A percentile compares a stretch with the other conserved stretches of the same genome.
These are phyloP conservation scores for Drosophila tanythrix DNA, from an alignment of 2,888 invertebrate genomes.

Conservation along the genomic window DNA sequence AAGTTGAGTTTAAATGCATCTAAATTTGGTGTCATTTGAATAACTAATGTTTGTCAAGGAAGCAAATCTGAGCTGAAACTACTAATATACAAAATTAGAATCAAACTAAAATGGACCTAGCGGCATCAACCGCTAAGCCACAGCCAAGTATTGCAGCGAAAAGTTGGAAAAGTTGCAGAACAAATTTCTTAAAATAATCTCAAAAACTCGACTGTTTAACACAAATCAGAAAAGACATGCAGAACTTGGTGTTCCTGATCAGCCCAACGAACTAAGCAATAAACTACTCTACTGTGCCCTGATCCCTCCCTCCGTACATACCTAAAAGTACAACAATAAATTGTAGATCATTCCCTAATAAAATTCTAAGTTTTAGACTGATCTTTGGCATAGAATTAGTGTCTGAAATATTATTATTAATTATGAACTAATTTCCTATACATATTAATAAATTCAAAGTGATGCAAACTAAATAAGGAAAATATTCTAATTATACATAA, in stretches of 20 bases:
- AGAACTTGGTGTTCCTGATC: background rate
- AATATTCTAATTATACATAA: background rate
- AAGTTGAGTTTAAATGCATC: background rate
- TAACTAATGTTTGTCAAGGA: background rate
- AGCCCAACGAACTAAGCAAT: accelerated
- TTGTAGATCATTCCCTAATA: background rate
- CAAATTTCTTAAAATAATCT: background rate
- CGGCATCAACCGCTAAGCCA: background rate
- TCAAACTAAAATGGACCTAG: background rate
- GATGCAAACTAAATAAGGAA: background rate
- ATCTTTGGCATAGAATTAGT: background rate
- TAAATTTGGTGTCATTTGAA: background rate
- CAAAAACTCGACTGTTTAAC: background rate
- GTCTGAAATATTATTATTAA: background rate
- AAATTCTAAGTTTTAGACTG: no score
- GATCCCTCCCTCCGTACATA: no score
- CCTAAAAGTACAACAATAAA: background rate
- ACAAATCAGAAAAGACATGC: background rate
- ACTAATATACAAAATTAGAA: background rate
- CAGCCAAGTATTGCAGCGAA: background rate
- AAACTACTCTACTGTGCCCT: background rate
- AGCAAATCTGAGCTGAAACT: background rate
- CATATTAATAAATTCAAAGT: background rate
- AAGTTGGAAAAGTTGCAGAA: background rate
- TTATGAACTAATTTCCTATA: background rate